Base-by-base conservation (phyloP, 2,113 vertebrate species). In the Tursiops truncatus region DNA sequence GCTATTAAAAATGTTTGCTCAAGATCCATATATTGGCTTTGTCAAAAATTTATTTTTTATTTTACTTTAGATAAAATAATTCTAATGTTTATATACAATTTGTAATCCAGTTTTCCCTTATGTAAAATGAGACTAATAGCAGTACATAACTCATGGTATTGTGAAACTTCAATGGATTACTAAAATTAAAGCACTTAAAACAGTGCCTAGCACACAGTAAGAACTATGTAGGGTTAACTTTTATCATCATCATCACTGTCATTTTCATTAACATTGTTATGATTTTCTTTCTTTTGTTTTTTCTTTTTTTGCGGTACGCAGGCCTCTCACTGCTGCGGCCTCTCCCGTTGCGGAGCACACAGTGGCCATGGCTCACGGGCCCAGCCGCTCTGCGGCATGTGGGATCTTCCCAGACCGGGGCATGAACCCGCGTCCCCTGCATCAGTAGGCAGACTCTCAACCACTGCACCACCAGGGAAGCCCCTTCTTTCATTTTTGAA, bases 11-110 rank as follows among this genome's bases (percentile, higher is more conserved):
- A 23, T 77, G 8, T 71, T 38, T 73, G 31, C 26, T 60, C 23
- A 74, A 44, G 2, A 68, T 63, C 13, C 20, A 63, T n/a, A 50
- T 6, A 44, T 36, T 31, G 2, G 1, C 5, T 88, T 87, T 80
- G 8, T 63, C 50, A 90, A 23, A 60, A 62, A 53, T 68, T 26
- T 86, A 33, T 89, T 71, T 87, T 89, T 71, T 85, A n/a, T 77
- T 95, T 92, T 77, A 63, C 23, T 87, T n/a, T 33, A 94, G 47
- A 60, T 67, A 73, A 84, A 84, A 8, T 92, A 36, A 93, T 95
- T 65, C 33, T 73, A 71, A 58, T 53, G 26, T 77, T 13, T 83
- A 9, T 6, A 25, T 5, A 68, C 8, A 56, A 68, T 79, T 60
- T 70, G 15, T 53, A 31, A 71, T 70, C 5, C 1, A 25, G 2